Base-by-base conservation (phyloP, 2,888 invertebrate genomes). In the Brachylomia viminalis region DNA sequence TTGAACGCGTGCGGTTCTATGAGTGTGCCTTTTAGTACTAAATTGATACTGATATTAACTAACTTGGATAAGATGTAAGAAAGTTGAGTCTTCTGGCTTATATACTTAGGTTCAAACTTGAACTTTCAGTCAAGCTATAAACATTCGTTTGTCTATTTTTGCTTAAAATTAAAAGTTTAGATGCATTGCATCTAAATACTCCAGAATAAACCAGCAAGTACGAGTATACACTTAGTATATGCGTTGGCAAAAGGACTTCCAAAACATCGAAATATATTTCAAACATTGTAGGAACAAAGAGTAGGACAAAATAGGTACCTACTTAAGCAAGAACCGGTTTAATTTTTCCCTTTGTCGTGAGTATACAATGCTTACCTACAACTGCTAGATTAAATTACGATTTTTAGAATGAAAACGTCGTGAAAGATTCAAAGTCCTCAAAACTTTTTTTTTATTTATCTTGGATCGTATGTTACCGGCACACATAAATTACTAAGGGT, bases 401-500 rank as follows among this genome's bases (percentile, higher is more conserved):
- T 0, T 17, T 7, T n/a, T 17, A 10, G 1, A 58, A 11, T 11
- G 10, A n/a, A 0, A 10, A 52, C 11, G 11, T 33, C 11, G 17
- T n/a, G 1, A 62, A 47, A 27, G 1, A 47, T 73, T 49, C 8
- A 30, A 49, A 20, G 1, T 27, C 17, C 8, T 13, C 20, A 3
- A 68, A 30, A 38, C n/a, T 33, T 45, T 61, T 38, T 27, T 42
- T 52, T 76, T 45, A 45, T 52, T 52, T 47, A 77, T 54, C 27
- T 47, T 15, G 10, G 4, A 30, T n/a, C n/a, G 27, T 38, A 54
- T 61, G 59, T 61, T 38, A 27, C 17, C 27, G 65, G 11, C 20
- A 38, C 17, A 52, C 27, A 54, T 62, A 74, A 56, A n/a, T 45
- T 38, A 59, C 52, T 17, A 6, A 65, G 52, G 52, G 61, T 83